Percentiles rank a stretch among this genome's conserved stretches.
phyloP scores from a whole-genome alignment of 2,113 vertebrate genomes.

The Vulpes vulpes region DNA sequence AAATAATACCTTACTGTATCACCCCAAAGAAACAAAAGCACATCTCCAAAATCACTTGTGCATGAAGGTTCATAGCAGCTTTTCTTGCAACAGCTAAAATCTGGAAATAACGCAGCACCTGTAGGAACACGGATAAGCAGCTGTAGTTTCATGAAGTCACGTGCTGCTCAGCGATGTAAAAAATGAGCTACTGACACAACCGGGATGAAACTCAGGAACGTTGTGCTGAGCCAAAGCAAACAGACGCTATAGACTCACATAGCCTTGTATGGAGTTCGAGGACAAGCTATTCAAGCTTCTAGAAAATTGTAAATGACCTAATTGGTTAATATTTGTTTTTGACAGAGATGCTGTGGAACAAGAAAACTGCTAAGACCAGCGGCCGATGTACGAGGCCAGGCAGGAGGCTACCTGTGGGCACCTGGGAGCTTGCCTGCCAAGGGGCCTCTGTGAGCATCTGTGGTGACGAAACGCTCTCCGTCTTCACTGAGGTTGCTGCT shows the following conservation, averaged over 20 bases:
- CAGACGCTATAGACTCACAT: not conserved
- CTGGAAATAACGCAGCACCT: not conserved
- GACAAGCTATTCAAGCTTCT: not conserved
- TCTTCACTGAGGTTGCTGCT: not conserved
- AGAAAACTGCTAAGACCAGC: not conserved
- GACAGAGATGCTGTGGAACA: not conserved
- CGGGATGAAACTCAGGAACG: not conserved
- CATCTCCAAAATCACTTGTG: not conserved
- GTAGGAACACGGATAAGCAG: not conserved
- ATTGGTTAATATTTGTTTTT: not conserved
- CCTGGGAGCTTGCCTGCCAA: not conserved
- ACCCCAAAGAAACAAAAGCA: not conserved
- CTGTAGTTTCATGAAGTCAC: not conserved
- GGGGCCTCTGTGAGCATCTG: not conserved
- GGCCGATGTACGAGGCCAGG: not conserved
- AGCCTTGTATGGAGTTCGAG: not conserved
- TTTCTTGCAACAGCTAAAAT: conserved; percentile 3
- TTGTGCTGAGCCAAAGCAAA: not conserved
- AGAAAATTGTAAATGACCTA: not conserved
- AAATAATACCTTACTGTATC: not conserved
- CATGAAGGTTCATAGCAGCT: not conserved
- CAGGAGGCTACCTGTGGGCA: not conserved
- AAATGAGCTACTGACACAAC: not conserved
- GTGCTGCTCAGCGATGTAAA: not conserved
- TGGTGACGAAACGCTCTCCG: not conserved